A percentile compares a stretch with the other conserved stretches of the same genome.
These are phyloP conservation scores for Drosophila algonquin DNA, from an alignment of 2,888 invertebrate species.

Conservation along the genomic window DNA sequence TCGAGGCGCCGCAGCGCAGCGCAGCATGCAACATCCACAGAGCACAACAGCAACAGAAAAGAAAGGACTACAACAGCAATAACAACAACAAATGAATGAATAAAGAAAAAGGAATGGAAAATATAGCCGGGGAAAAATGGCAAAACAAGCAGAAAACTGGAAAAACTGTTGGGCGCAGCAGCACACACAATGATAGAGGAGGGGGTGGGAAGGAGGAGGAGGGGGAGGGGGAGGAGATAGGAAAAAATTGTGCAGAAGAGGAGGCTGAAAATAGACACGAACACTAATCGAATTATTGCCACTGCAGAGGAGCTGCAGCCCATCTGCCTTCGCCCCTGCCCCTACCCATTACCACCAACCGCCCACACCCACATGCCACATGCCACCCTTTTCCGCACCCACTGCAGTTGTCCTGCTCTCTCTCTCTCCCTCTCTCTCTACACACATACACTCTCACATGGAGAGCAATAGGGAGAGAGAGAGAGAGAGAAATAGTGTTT, in stretches of 20 bases:
- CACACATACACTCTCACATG: constrained; percentile 5
- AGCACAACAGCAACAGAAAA: constrained; percentile 32
- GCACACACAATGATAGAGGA: constrained; percentile 4
- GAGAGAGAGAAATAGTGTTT: constrained; percentile 7
- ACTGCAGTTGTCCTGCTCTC: constrained; percentile 10
- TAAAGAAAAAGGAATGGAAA: constrained; percentile 35
- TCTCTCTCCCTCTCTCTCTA: neutral
- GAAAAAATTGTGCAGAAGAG: constrained; percentile 56
- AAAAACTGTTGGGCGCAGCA: constrained; percentile 50
- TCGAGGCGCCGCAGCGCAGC: constrained; percentile 14
- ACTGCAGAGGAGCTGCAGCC: constrained; percentile 73
- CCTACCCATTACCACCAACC: neutral
- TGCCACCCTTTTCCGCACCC: neutral
- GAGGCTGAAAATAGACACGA: constrained; percentile 77
- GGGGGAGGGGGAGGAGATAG: neutral
- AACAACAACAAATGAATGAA: constrained; percentile 26
- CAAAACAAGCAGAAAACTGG: constrained; percentile 46
- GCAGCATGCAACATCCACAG: constrained; percentile 56
- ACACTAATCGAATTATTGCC: constrained; percentile 82
- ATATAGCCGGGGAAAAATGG: constrained; percentile 36
- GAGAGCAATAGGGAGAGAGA: constrained; percentile 4
- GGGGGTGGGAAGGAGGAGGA: neutral
- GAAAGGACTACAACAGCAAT: constrained; percentile 36
- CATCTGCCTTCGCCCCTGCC: no score
- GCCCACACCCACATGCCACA: neutral